Base-by-base conservation (phyloP, 2,888 invertebrate species). In the Hybos culiciformis region DNA sequence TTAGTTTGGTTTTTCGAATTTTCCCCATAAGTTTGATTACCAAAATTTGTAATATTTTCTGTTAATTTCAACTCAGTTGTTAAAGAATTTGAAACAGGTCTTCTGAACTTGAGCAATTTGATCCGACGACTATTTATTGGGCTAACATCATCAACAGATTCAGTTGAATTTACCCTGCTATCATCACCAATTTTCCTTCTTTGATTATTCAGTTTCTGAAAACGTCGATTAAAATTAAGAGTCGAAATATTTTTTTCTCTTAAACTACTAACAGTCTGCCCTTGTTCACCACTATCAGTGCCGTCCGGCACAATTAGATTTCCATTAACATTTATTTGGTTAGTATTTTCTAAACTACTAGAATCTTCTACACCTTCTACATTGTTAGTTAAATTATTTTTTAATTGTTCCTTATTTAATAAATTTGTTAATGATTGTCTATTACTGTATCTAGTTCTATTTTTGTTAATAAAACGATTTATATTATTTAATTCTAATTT, bases 181-280 rank as follows among this genome's bases (percentile, higher is more conserved):
- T 19, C 33, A 48, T 17, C 32, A 47, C 32, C 41, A 49, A 46
- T 37, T 41, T 45, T 14, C 48, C 32, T 44, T 46, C 29, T 26
- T 49, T 44, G 32, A 52, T 41, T 29, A 53, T n/a, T n/a, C n/a
- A n/a, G n/a, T n/a, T 58, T 63, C 63, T 64, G 63, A 64, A 64
- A 64, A 59, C 63, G 63, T 56, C 62, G 62, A 58, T 58, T 62
- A 58, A 57, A 59, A 61, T 62, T 61, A 61, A 58, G 17, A 3
- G 18, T 17, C 7, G 18, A 32, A 7, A 32, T 17, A 17, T 38
- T 24, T 9, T 38, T 24, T 9, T 38, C n/a, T n/a, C n/a, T n/a
- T n/a, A n/a, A n/a, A n/a, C n/a, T n/a, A n/a, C n/a, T n/a, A n/a
- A n/a, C n/a, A n/a, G n/a, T n/a, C n/a, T n/a, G n/a, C n/a, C n/a